Conservation (phyloP, 1,140 invertebrate genomes). For the Dendrolimus punctatus region DNA sequence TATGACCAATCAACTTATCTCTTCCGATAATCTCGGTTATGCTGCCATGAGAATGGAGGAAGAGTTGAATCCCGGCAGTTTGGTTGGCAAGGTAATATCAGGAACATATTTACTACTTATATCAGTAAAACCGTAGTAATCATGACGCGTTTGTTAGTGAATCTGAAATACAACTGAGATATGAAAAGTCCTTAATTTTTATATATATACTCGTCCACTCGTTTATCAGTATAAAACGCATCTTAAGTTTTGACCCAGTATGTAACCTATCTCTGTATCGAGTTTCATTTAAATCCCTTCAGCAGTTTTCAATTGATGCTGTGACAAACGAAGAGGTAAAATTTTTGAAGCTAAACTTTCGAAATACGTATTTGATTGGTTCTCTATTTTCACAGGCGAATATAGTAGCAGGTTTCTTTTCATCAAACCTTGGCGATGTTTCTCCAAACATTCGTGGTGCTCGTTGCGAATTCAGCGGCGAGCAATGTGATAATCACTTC, state of each 20-base stretch:
- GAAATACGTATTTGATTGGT: background rate
- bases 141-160: background rate
- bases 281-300: too few relatives aligned
- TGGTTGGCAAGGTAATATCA: slow-evolving; percentile 79
- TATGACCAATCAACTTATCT: slow-evolving; percentile 92
- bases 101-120: background rate
- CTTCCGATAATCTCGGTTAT: slow-evolving; percentile 95
- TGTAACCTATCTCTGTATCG: too few relatives aligned
- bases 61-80: slow-evolving; percentile 77
- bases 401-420: slow-evolving; percentile 92
- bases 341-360: too few relatives aligned
- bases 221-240: background rate
- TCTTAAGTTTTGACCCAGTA: too few relatives aligned
- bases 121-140: background rate
- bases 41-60: slow-evolving; percentile 89
- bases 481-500: slow-evolving; percentile 83
- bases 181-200: background rate
- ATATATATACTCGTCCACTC: too few relatives aligned
- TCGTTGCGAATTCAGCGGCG: slow-evolving; percentile 83
- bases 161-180: background rate
- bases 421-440: slow-evolving; percentile 91
- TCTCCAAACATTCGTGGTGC: slow-evolving; percentile 91
- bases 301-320: too few relatives aligned
- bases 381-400: slow-evolving; percentile 74
- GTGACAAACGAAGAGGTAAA: too few relatives aligned